Percentiles rank a stretch among this genome's conserved stretches.
phyloP scores from a whole-genome alignment of 1,140 invertebrate species.

The Dendrolimus kikuchii region DNA sequence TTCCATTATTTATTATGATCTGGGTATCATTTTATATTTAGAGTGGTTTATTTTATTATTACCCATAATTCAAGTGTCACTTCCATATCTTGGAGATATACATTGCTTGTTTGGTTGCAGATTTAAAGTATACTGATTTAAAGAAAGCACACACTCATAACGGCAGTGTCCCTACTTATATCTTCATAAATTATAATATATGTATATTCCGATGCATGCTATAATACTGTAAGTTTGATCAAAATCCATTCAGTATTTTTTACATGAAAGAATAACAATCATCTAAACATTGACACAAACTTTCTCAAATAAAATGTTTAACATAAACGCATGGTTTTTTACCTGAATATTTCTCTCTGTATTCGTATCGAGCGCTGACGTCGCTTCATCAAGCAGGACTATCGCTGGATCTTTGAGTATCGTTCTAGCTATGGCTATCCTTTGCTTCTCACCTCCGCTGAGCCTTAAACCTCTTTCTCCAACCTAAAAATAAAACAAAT shows the following conservation, averaged over 20 bases:
- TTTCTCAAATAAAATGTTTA: no score
- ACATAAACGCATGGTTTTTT: neutral
- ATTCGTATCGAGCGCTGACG: constrained; percentile 87
- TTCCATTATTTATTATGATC: no score
- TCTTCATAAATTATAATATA: no score
- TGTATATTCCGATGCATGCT: no score
- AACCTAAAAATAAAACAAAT: constrained; percentile 69
- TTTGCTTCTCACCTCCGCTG: constrained; percentile 94
- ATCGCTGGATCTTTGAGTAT: constrained; percentile 90
- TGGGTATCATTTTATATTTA: no score
- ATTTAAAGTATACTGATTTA: no score
- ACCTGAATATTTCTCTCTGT: constrained; percentile 89
- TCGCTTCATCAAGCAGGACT: constrained; percentile 93
- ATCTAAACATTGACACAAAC: neutral
- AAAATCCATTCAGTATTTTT: neutral
- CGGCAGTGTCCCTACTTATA: no score
- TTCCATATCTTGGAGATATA: no score
- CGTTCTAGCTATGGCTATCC: constrained; percentile 93
- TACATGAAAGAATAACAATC: neutral
- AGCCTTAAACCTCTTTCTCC: constrained; percentile 86
- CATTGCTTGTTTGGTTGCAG: no score
- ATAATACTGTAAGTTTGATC: neutral
- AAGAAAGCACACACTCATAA: no score
- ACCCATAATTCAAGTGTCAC: no score
- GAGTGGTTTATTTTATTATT: no score